Evolutionary conservation across 64 coral and sea anemone genomes (phyloP), one percentile per base, ranked within the genome.

Genomic region (Astreopora myriophthalma): DNA sequence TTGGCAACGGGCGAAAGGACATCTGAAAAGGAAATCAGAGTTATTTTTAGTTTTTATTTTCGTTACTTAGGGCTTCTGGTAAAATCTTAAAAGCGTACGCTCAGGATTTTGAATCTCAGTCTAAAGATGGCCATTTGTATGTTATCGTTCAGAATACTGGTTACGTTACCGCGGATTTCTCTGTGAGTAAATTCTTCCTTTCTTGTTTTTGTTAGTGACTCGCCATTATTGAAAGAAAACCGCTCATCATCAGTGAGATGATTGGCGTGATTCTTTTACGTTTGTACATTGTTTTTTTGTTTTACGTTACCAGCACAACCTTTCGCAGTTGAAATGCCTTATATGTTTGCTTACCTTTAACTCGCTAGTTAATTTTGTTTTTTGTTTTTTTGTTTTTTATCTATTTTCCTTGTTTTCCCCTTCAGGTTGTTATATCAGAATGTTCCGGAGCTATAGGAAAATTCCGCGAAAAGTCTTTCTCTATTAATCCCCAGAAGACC

Each of bases 61-160:
- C 17, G 31, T 72, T 27, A n/a, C 49, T 58, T 5, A 98, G 96
- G 88, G 96, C 96, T 1, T 87, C 79, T 60, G 96, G 96, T 67
- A 95, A 86, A 68, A 98, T 98, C 71, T 55, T 98, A 4, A 91
- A 91, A 78, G 89, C 96, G 0, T 98, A 93, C 73, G 96, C 96
- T 0, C 88, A 95, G 25, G 94, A 92, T 34, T 98, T 98, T 31
- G 89, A 98, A 73, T 48, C 96, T 13, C 74, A 93, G 40, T 95
- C 90, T 46, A 73, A 88, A 49, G 93, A 95, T 76, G 96, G 96
- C 1, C 84, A 75, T 37, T 74, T 95, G 65, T 90, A 89, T 36
- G 96, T 98, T 20, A 62, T 95, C 23, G 91, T 98, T 28, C 96
- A 98, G 62, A 98, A 98, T 23, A 98, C 94, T 20, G 96, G 96